Percentiles rank a stretch among this genome's conserved stretches.
phyloP scores from a whole-genome alignment of 2,888 invertebrate species.

The Acrobasis consociella region DNA sequence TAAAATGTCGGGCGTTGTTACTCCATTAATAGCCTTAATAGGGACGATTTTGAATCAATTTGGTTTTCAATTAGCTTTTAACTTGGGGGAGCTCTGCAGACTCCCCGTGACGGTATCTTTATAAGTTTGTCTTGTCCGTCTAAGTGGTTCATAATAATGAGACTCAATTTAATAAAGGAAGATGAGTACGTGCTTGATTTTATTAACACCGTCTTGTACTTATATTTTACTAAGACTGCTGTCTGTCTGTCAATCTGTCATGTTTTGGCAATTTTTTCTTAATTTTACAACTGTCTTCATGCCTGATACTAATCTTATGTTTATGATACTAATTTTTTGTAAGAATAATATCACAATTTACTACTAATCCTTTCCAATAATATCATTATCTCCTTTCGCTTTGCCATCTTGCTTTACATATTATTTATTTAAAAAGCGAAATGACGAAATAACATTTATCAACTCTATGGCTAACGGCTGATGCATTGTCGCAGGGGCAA shows the following conservation, averaged over 20 bases:
- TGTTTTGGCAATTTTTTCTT: background rate
- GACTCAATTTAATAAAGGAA: background rate
- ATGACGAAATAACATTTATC: too few species aligned
- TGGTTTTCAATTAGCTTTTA: constrained; percentile 6
- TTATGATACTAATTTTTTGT: too few species aligned
- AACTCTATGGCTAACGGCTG: too few species aligned
- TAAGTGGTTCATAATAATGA: background rate
- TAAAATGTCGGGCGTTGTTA: background rate
- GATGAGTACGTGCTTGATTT: background rate
- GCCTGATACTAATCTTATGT: too few species aligned
- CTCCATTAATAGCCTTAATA: background rate
- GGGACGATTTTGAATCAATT: background rate
- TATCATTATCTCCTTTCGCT: too few species aligned
- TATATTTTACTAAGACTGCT: too few species aligned
- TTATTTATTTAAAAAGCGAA: too few species aligned
- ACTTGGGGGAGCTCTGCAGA: background rate
- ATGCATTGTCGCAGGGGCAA: too few species aligned
- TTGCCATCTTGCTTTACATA: too few species aligned
- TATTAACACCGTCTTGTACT: background rate
- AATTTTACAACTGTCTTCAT: background rate
- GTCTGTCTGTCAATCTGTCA: too few species aligned
- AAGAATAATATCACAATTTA: too few species aligned
- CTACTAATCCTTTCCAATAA: too few species aligned
- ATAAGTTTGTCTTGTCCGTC: background rate
- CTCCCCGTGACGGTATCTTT: background rate